Percentiles rank a stretch among this genome's conserved stretches.
Evolutionary conservation across 92 coral and sea anemone genomes (phyloP).

Genomic region (Siderastrea radians): DNA sequence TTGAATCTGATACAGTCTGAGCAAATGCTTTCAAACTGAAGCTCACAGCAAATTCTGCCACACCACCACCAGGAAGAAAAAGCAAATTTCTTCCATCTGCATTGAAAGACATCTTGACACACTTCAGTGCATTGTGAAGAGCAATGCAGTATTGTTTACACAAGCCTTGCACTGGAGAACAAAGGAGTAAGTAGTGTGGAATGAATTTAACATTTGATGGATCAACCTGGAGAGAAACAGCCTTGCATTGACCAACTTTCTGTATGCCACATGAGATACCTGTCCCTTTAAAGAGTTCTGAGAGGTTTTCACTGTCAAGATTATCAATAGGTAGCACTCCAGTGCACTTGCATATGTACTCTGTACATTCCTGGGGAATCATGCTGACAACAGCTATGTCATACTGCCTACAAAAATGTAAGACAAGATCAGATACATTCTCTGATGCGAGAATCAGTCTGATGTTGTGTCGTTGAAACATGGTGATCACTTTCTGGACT

Average conservation of each 20-base stretch:
- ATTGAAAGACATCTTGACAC: slow-evolving; percentile 74
- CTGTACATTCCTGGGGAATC: slow-evolving; percentile 79
- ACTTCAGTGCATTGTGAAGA: slow-evolving; percentile 78
- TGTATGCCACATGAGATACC: slow-evolving; percentile 69
- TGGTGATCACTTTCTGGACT: slow-evolving; percentile 39
- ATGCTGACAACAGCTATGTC: slow-evolving; percentile 85
- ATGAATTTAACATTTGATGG: background rate
- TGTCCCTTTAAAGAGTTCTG: slow-evolving; percentile 67
- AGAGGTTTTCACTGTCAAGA: slow-evolving; percentile 32
- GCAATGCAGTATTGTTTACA: slow-evolving; percentile 83
- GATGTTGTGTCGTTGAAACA: slow-evolving; percentile 64
- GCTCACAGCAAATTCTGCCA: slow-evolving; percentile 77
- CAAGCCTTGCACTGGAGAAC: slow-evolving; percentile 86
- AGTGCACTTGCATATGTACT: slow-evolving; percentile 71
- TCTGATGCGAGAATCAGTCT: slow-evolving; percentile 81
- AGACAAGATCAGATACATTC: slow-evolving; percentile 65
- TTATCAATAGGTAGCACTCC: slow-evolving; percentile 70
- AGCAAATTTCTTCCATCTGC: slow-evolving; percentile 36
- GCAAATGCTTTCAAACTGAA: slow-evolving; percentile 54
- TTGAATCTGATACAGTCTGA: slow-evolving; percentile 25
- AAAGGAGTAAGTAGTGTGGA: slow-evolving; percentile 72
- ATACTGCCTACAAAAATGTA: slow-evolving; percentile 86
- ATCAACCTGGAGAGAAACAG: slow-evolving; percentile 40
- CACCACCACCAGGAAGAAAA: slow-evolving; percentile 85
- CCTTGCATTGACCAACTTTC: slow-evolving; percentile 64